Conservation (phyloP, 2,113 vertebrate species). For the Candoia aspera region DNA sequence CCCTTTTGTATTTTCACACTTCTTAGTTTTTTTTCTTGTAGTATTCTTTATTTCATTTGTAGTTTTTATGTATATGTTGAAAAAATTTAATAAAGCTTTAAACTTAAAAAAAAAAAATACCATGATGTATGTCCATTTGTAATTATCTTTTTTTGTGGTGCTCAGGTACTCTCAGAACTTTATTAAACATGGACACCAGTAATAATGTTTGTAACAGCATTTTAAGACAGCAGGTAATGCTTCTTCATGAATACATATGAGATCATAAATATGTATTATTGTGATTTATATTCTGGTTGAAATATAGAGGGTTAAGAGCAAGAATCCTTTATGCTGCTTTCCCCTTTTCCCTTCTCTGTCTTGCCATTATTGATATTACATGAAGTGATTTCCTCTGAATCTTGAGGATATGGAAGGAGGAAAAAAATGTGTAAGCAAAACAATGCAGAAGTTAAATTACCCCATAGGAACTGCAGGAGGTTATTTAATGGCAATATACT, state of each 20-base stretch:
- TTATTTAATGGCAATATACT: neutral
- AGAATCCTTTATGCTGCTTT: constrained; percentile 17
- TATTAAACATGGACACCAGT: constrained; percentile 24
- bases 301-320: constrained; percentile 35
- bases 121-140: constrained; percentile 36
- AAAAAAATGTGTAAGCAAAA: neutral
- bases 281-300: constrained; percentile 39
- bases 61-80: too few species aligned
- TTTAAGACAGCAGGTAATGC: constrained; percentile 40
- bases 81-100: too few species aligned
- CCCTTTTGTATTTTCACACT: too few species aligned
- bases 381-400: neutral
- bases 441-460: fast-evolving
- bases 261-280: constrained; percentile 22
- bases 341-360: neutral
- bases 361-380: constrained; percentile 14
- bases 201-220: constrained; percentile 45
- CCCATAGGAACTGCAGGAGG: neutral
- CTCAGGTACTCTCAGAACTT: constrained; percentile 40
- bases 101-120: too few species aligned
- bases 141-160: constrained; percentile 38
- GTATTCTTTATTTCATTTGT: too few species aligned
- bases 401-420: neutral
- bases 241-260: constrained; percentile 39
- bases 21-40: too few species aligned